phyloP scores from a whole-genome alignment of 1,140 invertebrate genomes.

The Holcopasites calliopsidis region DNA sequence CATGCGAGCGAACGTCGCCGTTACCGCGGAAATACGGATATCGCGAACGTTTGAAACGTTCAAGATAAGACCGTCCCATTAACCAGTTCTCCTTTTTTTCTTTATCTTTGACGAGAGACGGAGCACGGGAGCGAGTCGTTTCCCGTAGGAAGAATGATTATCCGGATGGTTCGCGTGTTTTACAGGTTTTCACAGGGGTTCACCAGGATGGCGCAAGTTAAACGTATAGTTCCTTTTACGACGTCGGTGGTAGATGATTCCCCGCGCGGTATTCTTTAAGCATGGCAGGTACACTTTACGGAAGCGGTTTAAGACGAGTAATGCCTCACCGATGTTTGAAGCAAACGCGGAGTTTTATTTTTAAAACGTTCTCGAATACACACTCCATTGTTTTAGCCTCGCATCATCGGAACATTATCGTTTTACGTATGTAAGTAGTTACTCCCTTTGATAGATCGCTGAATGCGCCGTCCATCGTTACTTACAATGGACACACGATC shows the following conservation, averaged over 20 bases:
- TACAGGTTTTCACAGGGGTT: slow-evolving; percentile 59
- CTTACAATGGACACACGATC: slow-evolving; percentile 34
- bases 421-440: too few relatives aligned
- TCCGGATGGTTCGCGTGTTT: slow-evolving; percentile 62
- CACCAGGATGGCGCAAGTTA: slow-evolving; percentile 35
- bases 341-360: slow-evolving; percentile 26
- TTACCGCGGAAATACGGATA: slow-evolving; percentile 16
- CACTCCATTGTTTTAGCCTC: slow-evolving; percentile 5
- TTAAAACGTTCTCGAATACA: slow-evolving; percentile 22
- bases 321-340: slow-evolving; percentile 1
- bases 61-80: slow-evolving; percentile 53
- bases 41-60: slow-evolving; percentile 8
- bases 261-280: slow-evolving; percentile 38
- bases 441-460: background rate
- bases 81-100: slow-evolving; percentile 50
- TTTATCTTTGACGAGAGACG: slow-evolving; percentile 60
- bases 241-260: slow-evolving; percentile 38
- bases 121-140: slow-evolving; percentile 54
- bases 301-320: slow-evolving; percentile 51
- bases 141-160: slow-evolving; percentile 55
- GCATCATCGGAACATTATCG: background rate
- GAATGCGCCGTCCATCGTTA: background rate
- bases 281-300: slow-evolving; percentile 22
- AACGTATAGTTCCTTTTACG: slow-evolving; percentile 57
- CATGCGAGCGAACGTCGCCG: slow-evolving; percentile 3